Conservation (phyloP, 1,140 invertebrate genomes). For the Trichonephila inaurata region DNA sequence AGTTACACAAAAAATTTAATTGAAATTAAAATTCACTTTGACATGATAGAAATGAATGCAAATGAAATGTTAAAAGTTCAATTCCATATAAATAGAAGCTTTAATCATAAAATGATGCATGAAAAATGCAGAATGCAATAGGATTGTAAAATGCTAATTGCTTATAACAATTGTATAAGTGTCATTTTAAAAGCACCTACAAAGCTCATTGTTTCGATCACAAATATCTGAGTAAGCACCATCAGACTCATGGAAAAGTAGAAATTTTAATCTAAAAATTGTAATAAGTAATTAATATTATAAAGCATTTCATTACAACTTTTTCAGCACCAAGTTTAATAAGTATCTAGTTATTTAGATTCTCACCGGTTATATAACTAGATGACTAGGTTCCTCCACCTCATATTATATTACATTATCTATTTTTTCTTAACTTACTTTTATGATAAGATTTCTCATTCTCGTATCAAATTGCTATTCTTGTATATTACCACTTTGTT, state of each 20-base stretch:
- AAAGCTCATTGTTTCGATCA: background rate
- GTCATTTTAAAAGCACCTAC: slow-evolving; percentile 9
- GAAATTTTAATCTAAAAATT: background rate
- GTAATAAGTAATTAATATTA: background rate
- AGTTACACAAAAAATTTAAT: background rate
- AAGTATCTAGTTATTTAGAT: background rate
- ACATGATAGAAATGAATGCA: slow-evolving; percentile 7
- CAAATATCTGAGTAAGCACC: background rate
- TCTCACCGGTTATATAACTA: background rate
- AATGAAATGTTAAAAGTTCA: background rate
- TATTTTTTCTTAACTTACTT: background rate
- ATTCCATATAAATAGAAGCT: background rate
- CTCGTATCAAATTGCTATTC: background rate
- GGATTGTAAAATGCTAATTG: background rate
- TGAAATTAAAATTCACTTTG: background rate
- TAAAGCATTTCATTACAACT: background rate
- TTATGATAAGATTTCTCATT: background rate
- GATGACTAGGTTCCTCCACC: background rate
- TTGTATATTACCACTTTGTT: background rate
- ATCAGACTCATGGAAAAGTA: background rate
- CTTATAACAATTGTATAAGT: slow-evolving; percentile 2
- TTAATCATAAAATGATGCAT: background rate
- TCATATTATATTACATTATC: background rate
- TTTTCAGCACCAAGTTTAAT: background rate
- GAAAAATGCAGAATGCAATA: slow-evolving; percentile 15